Percentiles rank a stretch among this genome's conserved stretches.
phyloP scores from a whole-genome alignment of 1,140 invertebrate species.

The Drosophila sturtevanti region DNA sequence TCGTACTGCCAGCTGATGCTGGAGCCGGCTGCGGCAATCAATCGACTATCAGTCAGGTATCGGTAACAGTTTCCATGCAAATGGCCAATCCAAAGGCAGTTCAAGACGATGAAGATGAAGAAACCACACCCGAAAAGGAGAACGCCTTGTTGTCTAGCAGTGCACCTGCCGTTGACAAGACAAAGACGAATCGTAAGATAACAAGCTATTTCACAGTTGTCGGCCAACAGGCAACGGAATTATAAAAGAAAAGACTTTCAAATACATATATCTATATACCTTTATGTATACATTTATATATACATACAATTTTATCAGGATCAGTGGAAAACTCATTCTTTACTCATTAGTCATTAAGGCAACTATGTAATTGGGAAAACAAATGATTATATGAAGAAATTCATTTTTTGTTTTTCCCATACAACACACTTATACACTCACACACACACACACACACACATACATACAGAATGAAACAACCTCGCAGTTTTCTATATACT shows the following conservation, averaged over 20 bases:
- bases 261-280: not conserved
- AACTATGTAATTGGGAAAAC: slow-evolving; percentile 63
- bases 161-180: slow-evolving; percentile 37
- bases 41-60: slow-evolving; percentile 48
- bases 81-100: slow-evolving; percentile 39
- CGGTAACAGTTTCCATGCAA: slow-evolving; percentile 76
- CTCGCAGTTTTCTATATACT: slow-evolving; percentile 67
- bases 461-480: slow-evolving; percentile 10
- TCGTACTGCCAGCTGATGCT: slow-evolving; percentile 52
- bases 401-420: not conserved
- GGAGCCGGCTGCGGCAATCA: slow-evolving; percentile 46
- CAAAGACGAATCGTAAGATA: slow-evolving; percentile 71
- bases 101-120: slow-evolving; percentile 38
- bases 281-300: not conserved
- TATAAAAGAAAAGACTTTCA: slow-evolving; percentile 74
- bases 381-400: slow-evolving; percentile 1
- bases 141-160: slow-evolving; percentile 53
- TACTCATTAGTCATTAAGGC: slow-evolving; percentile 68
- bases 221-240: slow-evolving; percentile 69
- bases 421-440: not conserved
- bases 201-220: slow-evolving; percentile 77
- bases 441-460: not conserved
- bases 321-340: slow-evolving; percentile 38
- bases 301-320: too few relatives aligned
- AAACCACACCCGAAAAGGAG: slow-evolving; percentile 66